Evolutionary conservation across 2,797 vertebrate species (phyloP), one percentile per base, ranked within the genome.

Genomic region (Pogoniulus pusillus): DNA sequence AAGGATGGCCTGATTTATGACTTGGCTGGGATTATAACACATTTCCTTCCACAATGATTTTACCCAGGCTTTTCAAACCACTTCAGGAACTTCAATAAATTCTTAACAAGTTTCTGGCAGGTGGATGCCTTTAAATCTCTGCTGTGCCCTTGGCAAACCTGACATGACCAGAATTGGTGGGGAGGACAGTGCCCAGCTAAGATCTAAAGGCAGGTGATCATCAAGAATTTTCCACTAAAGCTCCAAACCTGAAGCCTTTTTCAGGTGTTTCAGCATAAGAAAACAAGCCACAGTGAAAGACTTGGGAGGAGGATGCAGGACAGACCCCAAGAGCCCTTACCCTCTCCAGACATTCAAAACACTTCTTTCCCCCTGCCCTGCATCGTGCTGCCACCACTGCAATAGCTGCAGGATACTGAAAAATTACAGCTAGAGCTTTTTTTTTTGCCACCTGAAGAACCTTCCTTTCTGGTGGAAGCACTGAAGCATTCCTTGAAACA

Each of bases 401-500:
- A 75, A 29, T 6, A 89, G 66, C 63, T 65, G 71, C 73, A 85
- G 19, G 29, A 83, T 75, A 57, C 63, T 69, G 34, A 90, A 78
- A 83, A 92, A 93, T 35, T 70, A 70, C 83, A 82, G 70, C 66
- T 80, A 59, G 66, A 85, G 30, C 19, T 59, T 90, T 87, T 76
- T 83, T 35, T 32, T 54, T 17, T 12, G 73, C 77, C 58, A 83
- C 89, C 89, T 70, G 74, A 94, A 96, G 32, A 87, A 59, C 77
- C 74, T 94, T 60, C 64, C 73, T 53, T 83, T 93, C 1, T 0
- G 30, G 57, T 72, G 78, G 63, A 90, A 84, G 83, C 65, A 62
- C 34, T 39, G 70, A 82, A 85, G 49, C 13, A 5, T 65, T 90
- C 86, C 86, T 94, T 85, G 68, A 91, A 90, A 81, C 71, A 85